A percentile compares a stretch with the other conserved stretches of the same genome.
These are phyloP conservation scores for Cancer borealis DNA, from an alignment of 2,888 invertebrate genomes.

Conservation along the genomic window DNA sequence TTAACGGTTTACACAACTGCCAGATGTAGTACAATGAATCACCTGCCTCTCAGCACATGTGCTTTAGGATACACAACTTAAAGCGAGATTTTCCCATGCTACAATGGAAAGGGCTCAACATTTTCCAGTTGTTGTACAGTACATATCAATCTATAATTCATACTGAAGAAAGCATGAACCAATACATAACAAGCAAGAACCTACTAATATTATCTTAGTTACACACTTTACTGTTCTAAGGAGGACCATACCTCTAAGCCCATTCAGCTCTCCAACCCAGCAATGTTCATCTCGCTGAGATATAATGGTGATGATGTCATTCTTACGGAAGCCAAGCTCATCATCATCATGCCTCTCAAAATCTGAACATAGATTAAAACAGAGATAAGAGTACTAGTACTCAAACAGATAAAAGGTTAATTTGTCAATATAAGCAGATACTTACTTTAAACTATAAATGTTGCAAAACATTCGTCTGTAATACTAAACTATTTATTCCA, in stretches of 20 bases:
- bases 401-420: not conserved
- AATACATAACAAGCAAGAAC: not conserved
- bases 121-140: not conserved
- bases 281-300: constrained; percentile 99
- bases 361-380: constrained; percentile 82
- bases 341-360: constrained; percentile 99
- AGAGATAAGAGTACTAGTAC: not conserved
- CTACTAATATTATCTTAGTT: not conserved
- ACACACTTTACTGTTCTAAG: not conserved
- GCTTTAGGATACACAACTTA: too few relatives aligned
- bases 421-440: not conserved
- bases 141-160: not conserved
- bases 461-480: not conserved
- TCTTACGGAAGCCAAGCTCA: constrained; percentile 98
- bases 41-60: too few relatives aligned
- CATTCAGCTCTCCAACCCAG: constrained; percentile 98
- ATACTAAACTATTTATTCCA: not conserved
- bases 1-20: too few relatives aligned
- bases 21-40: too few relatives aligned
- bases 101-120: too few relatives aligned
- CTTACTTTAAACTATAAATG: not conserved
- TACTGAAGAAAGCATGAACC: not conserved
- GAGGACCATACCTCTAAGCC: constrained; percentile 85
- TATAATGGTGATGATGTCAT: constrained; percentile 98
- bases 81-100: too few relatives aligned